These are phyloP conservation scores for Trachops cirrhosus DNA, from an alignment of 2,797 vertebrate species.

Conservation along the genomic window DNA sequence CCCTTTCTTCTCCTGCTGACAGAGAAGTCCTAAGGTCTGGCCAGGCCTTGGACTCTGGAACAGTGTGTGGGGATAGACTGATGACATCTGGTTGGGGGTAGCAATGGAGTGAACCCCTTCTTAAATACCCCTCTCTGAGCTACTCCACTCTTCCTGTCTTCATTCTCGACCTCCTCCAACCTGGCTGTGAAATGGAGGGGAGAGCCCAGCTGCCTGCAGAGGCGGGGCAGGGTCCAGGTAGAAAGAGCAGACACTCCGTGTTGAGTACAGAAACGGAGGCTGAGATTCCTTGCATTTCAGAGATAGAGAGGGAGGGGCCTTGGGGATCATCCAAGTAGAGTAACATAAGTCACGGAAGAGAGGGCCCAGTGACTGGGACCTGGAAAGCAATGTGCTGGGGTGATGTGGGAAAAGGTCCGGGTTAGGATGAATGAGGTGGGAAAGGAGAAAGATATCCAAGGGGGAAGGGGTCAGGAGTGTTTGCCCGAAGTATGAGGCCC, in stretches of 20 bases:
- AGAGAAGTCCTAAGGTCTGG: neutral
- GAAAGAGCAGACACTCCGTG: neutral
- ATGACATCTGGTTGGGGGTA: neutral
- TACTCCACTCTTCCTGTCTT: neutral
- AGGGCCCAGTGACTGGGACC: neutral
- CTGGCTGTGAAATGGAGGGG: neutral
- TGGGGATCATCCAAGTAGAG: neutral
- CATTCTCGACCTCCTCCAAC: neutral
- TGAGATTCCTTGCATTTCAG: neutral
- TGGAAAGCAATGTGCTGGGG: neutral
- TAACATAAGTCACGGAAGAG: neutral
- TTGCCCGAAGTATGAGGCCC: neutral
- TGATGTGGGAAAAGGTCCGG: neutral
- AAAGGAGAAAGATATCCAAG: neutral
- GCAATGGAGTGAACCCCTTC: neutral
- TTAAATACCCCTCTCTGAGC: neutral
- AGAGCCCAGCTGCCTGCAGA: neutral
- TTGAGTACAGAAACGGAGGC: neutral
- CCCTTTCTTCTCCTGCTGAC: neutral
- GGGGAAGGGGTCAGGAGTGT: neutral
- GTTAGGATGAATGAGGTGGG: neutral
- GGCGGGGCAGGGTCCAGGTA: neutral
- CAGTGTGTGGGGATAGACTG: neutral
- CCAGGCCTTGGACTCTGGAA: neutral
- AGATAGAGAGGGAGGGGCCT: neutral